Conservation (phyloP, 2,888 invertebrate genomes). For the Magallana nippona region DNA sequence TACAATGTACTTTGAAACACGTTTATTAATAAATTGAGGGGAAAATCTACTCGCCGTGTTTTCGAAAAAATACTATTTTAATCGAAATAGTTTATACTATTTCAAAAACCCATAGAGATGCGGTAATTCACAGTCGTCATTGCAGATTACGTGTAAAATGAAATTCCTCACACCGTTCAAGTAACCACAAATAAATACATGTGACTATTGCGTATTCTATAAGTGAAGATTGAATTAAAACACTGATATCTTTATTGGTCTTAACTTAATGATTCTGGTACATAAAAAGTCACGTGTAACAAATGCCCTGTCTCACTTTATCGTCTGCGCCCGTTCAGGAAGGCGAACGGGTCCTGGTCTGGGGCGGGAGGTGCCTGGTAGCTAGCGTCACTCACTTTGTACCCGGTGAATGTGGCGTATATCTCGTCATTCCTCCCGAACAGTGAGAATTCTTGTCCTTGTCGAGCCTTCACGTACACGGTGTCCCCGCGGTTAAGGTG, state of each 20-base stretch:
- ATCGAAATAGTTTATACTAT: too few relatives aligned
- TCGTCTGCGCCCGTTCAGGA: slow-evolving; percentile 30
- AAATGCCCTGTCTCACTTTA: neutral
- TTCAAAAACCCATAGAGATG: too few relatives aligned
- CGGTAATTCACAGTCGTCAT: too few relatives aligned
- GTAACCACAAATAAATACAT: too few relatives aligned
- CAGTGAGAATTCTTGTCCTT: slow-evolving; percentile 57
- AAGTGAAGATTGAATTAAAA: too few relatives aligned
- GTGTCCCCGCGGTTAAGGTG: slow-evolving; percentile 53
- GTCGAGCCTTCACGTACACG: slow-evolving; percentile 54
- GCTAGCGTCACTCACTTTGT: slow-evolving; percentile 47
- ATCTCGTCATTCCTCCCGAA: slow-evolving; percentile 61
- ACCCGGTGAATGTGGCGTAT: slow-evolving; percentile 62
- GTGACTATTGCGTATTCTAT: too few relatives aligned
- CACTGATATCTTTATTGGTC: neutral
- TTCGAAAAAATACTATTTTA: too few relatives aligned
- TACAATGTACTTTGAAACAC: too few relatives aligned
- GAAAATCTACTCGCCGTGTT: too few relatives aligned
- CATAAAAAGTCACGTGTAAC: neutral
- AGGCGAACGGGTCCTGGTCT: slow-evolving; percentile 37
- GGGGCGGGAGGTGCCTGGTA: neutral
- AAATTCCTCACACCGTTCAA: too few relatives aligned
- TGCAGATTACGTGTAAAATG: too few relatives aligned
- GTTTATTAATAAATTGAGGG: too few relatives aligned
- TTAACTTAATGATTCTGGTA: neutral